Percentiles rank a stretch among this genome's conserved stretches.
Conservation (phyloP, 2,888 invertebrate genomes). For the Sicus ferrugineus region DNA sequence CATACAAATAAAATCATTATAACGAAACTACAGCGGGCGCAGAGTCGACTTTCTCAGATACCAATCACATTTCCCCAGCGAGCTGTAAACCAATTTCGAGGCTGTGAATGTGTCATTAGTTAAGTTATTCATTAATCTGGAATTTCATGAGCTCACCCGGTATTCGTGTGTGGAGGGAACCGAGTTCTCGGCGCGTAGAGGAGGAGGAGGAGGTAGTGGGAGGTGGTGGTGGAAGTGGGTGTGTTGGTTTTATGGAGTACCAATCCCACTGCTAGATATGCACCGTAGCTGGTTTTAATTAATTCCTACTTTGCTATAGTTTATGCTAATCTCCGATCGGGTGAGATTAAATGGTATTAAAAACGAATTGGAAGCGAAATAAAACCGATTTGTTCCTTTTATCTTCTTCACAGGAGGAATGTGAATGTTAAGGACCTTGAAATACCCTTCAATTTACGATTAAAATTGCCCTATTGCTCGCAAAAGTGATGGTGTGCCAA, state of each 20-base stretch:
- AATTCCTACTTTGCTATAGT: conserved; percentile 24
- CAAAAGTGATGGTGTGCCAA: too few relatives aligned
- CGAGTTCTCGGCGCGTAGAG: too few relatives aligned
- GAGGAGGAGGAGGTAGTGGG: neutral
- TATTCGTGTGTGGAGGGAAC: too few relatives aligned
- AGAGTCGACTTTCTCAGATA: conserved; percentile 5
- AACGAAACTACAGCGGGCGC: conserved; percentile 33
- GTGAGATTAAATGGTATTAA: neutral
- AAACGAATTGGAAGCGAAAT: too few relatives aligned
- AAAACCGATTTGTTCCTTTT: too few relatives aligned
- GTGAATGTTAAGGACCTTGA: too few relatives aligned
- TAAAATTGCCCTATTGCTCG: too few relatives aligned
- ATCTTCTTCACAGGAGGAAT: too few relatives aligned
- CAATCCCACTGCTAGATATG: conserved; percentile 16
- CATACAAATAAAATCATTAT: conserved; percentile 45
- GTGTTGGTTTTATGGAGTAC: conserved; percentile 23
- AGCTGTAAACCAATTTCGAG: conserved; percentile 48
- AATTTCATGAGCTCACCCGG: conserved; percentile 29
- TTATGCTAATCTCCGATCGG: neutral
- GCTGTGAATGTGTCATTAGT: conserved; percentile 40
- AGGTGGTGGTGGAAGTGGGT: too few relatives aligned
- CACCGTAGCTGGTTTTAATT: conserved; percentile 18
- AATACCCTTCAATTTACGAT: too few relatives aligned
- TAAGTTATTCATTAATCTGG: conserved; percentile 42
- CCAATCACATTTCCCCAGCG: conserved; percentile 48